Evolutionary conservation across 2,113 vertebrate species (phyloP).

Genomic region (Perca flavescens): DNA sequence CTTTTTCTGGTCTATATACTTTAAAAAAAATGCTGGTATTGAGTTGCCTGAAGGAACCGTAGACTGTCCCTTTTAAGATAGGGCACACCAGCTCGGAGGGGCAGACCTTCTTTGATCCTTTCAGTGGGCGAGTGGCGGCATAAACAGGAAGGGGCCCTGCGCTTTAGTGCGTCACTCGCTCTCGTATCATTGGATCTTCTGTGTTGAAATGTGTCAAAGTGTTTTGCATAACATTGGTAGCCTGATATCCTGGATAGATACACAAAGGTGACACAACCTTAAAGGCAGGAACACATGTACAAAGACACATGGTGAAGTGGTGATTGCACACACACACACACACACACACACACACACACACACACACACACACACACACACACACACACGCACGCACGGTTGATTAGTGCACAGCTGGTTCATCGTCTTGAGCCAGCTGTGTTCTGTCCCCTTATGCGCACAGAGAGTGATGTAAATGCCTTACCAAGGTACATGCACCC

Average conservation of each 20-base stretch:
- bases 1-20: not conserved
- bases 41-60: slow-evolving; percentile 10
- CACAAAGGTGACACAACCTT: slow-evolving; percentile 57
- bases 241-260: slow-evolving; percentile 72
- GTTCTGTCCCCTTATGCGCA: slow-evolving; percentile 38
- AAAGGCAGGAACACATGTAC: not conserved
- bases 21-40: not conserved
- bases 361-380: slow-evolving; percentile 24
- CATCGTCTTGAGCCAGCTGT: slow-evolving; percentile 56
- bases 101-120: slow-evolving; percentile 70
- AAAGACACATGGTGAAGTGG: slow-evolving; percentile 5
- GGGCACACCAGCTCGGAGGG: slow-evolving; percentile 40
- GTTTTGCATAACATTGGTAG: slow-evolving; percentile 75
- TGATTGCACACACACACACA: not conserved
- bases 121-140: slow-evolving; percentile 53
- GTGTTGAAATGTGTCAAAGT: slow-evolving; percentile 68
- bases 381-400: not conserved
- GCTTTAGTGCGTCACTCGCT: slow-evolving; percentile 75
- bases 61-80: slow-evolving; percentile 29
- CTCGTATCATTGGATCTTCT: slow-evolving; percentile 72
- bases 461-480: slow-evolving; percentile 35
- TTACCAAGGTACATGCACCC: slow-evolving; percentile 22
- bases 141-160: slow-evolving; percentile 81
- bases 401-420: slow-evolving; percentile 1
- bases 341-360: slow-evolving; percentile 6